These are phyloP conservation scores for Auanema freiburgensis DNA, from an alignment of 2,888 invertebrate genomes.

Conservation along the genomic window DNA sequence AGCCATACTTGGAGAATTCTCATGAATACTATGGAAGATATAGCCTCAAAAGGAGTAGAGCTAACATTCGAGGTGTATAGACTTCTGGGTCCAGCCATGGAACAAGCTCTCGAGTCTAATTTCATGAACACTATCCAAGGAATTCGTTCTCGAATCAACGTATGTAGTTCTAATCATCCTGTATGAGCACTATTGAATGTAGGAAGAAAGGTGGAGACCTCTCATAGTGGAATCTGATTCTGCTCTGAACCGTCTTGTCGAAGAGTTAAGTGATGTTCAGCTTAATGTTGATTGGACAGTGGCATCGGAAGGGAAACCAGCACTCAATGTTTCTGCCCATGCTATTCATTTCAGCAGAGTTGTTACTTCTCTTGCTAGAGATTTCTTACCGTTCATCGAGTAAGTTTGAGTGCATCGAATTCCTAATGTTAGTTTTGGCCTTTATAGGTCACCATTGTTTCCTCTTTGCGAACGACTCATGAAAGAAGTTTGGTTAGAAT, in stretches of 20 bases:
- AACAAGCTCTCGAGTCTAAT: conserved; percentile 77
- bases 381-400: conserved; percentile 50
- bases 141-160: conserved; percentile 73
- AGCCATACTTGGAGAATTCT: conserved; percentile 58
- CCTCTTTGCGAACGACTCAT: conserved; percentile 51
- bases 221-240: conserved; percentile 77
- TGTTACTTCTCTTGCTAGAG: conserved; percentile 52
- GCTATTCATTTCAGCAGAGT: conserved; percentile 56
- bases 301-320: conserved; percentile 31
- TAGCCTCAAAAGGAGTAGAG: conserved; percentile 76
- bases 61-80: conserved; percentile 84
- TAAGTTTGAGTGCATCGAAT: conserved; percentile 22
- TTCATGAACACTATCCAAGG: conserved; percentile 82
- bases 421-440: background rate
- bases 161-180: conserved; percentile 36
- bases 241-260: conserved; percentile 71
- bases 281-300: conserved; percentile 59
- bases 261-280: conserved; percentile 63
- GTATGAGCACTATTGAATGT: conserved; percentile 30
- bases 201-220: conserved; percentile 85
- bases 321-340: conserved; percentile 53
- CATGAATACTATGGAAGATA: conserved; percentile 51
- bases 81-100: conserved; percentile 78
- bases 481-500: conserved; percentile 55
- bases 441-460: conserved; percentile 40